Percentiles rank a stretch among this genome's conserved stretches.
phyloP scores from a whole-genome alignment of 2,888 invertebrate genomes.

The Lasioglossum lativentre region DNA sequence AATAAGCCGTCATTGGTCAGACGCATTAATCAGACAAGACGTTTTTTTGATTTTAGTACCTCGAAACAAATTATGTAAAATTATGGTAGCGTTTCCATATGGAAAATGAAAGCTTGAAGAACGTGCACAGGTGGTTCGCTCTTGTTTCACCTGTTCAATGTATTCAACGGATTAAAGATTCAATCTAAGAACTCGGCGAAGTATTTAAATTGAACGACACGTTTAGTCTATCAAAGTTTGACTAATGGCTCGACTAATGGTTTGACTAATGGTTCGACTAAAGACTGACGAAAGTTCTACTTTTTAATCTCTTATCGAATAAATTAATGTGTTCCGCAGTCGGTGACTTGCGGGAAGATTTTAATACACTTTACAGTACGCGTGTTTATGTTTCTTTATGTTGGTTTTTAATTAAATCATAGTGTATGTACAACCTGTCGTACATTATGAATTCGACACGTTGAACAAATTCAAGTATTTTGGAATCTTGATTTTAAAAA shows the following conservation, averaged over 20 bases:
- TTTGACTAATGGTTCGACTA: neutral
- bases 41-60: neutral
- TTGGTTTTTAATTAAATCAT: neutral
- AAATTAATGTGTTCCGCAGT: neutral
- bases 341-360: neutral
- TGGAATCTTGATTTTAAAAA: no score
- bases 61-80: no score
- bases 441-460: neutral
- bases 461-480: no score
- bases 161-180: neutral
- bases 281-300: neutral
- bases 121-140: neutral
- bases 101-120: neutral
- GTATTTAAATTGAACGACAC: neutral
- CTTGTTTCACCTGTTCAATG: neutral
- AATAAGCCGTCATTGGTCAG: neutral
- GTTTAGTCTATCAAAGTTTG: neutral
- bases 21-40: neutral
- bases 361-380: neutral
- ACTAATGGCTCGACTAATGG: constrained; percentile 5
- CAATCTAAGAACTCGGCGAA: neutral
- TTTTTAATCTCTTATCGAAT: constrained; percentile 3
- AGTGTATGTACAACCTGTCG: neutral
- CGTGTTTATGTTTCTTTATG: neutral
- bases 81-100: no score